phyloP scores from a whole-genome alignment of 1,140 invertebrate genomes.

The Nephila pilipes region DNA sequence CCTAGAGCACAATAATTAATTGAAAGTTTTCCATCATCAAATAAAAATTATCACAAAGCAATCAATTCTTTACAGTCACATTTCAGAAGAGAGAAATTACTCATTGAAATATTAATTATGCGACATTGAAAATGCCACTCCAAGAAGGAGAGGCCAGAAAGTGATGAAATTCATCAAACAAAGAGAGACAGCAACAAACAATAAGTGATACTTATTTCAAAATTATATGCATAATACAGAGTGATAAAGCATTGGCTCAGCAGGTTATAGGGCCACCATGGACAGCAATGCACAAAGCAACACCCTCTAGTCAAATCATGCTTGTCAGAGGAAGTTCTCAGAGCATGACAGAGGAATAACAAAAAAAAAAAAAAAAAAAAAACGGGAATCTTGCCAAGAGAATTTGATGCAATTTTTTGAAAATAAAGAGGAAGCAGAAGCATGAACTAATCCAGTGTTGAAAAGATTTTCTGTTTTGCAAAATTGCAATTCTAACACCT shows the following conservation, averaged over 20 bases:
- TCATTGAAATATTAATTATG: constrained; percentile 76
- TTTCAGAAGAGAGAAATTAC: constrained; percentile 75
- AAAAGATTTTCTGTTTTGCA: background rate
- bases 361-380: background rate
- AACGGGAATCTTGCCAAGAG: background rate
- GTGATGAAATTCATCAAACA: too few relatives aligned
- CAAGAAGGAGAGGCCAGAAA: too few relatives aligned
- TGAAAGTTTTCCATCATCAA: constrained; percentile 71
- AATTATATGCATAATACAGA: too few relatives aligned
- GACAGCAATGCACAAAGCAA: constrained; percentile 73
- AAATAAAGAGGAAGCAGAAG: background rate
- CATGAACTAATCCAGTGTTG: background rate
- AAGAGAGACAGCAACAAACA: too few relatives aligned
- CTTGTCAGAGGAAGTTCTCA: background rate
- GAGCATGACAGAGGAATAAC: constrained; percentile 5
- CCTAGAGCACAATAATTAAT: constrained; percentile 61
- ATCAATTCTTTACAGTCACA: constrained; percentile 70
- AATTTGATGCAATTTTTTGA: constrained; percentile 4
- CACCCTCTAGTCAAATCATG: constrained; percentile 79
- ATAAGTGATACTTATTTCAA: too few relatives aligned
- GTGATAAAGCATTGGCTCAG: too few relatives aligned
- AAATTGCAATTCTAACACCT: background rate
- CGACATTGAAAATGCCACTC: too few relatives aligned
- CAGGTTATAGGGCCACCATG: too few relatives aligned
- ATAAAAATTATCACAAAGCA: constrained; percentile 74